Conservation (phyloP, 2,797 vertebrate genomes). For the Myioborus melanocephalus region DNA sequence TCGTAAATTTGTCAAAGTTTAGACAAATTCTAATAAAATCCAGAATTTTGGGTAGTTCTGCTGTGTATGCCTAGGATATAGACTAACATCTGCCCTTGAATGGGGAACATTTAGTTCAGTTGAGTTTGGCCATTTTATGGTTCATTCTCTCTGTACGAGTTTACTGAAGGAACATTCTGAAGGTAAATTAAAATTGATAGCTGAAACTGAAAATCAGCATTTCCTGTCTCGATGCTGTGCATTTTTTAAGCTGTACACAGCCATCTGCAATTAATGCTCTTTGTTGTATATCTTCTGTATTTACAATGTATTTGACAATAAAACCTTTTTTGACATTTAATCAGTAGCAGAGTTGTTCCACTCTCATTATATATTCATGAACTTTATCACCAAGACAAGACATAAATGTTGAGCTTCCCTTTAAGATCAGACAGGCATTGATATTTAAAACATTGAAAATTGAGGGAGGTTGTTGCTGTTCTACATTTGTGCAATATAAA, state of each 20-base stretch:
- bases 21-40: background rate
- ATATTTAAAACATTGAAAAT: background rate
- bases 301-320: slow-evolving; percentile 64
- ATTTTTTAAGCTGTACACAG: slow-evolving; percentile 13
- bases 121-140: background rate
- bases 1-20: background rate
- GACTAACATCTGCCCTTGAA: background rate
- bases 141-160: background rate
- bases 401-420: slow-evolving; percentile 46
- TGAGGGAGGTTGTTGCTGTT: background rate
- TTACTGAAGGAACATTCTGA: background rate
- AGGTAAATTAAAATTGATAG: slow-evolving; percentile 13
- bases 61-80: rapidly evolving
- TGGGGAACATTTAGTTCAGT: background rate
- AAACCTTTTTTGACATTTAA: slow-evolving; percentile 68
- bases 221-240: background rate
- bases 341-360: slow-evolving; percentile 58
- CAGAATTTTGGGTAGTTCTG: background rate
- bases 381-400: slow-evolving; percentile 59
- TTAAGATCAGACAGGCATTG: slow-evolving; percentile 12
- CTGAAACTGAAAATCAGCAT: slow-evolving; percentile 7
- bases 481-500: background rate
- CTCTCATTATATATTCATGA: slow-evolving; percentile 65
- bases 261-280: slow-evolving; percentile 42
- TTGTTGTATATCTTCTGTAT: slow-evolving; percentile 57